Evolutionary conservation across 1,140 invertebrate species (phyloP).

Genomic region (Calosoma granatense): DNA sequence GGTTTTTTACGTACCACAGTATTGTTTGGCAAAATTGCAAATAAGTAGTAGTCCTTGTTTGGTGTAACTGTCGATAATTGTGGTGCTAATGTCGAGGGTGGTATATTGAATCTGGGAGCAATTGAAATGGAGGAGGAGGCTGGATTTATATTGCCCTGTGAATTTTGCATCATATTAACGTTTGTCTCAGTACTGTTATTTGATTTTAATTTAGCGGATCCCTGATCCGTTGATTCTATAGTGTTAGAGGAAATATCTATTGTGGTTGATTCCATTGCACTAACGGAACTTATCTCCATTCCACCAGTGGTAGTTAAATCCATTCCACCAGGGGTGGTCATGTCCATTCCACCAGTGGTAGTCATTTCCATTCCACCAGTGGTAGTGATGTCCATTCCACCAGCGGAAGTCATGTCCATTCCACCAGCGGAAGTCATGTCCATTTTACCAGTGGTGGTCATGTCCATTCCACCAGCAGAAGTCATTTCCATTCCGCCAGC

Average conservation of each 20-base stretch:
- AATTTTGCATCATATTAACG: conserved; percentile 30
- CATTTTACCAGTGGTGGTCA: not conserved
- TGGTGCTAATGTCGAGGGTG: conserved; percentile 22
- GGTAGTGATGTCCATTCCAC: conserved; percentile 25
- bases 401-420: conserved; percentile 10
- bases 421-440: conserved; percentile 13
- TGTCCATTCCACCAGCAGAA: not conserved
- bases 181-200: conserved; percentile 31
- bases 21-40: conserved; percentile 61
- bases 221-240: conserved; percentile 13
- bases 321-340: conserved; percentile 21
- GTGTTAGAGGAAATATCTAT: conserved; percentile 30
- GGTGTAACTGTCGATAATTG: conserved; percentile 16
- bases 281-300: conserved; percentile 11
- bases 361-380: conserved; percentile 27
- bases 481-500: conserved; percentile 17
- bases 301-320: conserved; percentile 14
- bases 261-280: conserved; percentile 25
- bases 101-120: conserved; percentile 18
- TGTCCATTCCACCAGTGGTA: not conserved
- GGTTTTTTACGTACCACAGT: conserved; percentile 62
- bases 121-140: conserved; percentile 24
- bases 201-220: not conserved
- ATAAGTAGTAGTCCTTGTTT: conserved; percentile 54
- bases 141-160: conserved; percentile 33